These are phyloP conservation scores for Oryctes rhinoceros DNA, from an alignment of 1,140 invertebrate species.

Conservation along the genomic window DNA sequence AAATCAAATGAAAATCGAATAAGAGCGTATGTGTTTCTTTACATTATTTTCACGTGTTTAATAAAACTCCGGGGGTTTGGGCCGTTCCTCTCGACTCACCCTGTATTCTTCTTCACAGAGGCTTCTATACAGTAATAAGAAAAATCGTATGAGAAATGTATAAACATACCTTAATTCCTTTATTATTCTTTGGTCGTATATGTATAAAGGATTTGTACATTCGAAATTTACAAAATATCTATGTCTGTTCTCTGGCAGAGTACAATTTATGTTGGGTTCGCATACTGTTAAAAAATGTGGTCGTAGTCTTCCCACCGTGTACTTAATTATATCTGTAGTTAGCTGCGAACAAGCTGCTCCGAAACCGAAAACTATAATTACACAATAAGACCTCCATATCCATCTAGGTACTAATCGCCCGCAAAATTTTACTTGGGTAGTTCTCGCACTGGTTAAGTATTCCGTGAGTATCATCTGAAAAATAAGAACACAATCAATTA, in stretches of 20 bases:
- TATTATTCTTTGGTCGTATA: slow-evolving; percentile 58
- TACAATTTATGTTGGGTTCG: slow-evolving; percentile 70
- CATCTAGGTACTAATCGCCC: slow-evolving; percentile 72
- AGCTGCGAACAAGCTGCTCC: slow-evolving; percentile 84
- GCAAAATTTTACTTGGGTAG: slow-evolving; percentile 62
- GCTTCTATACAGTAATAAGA: too few species aligned
- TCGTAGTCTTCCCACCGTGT: slow-evolving; percentile 87
- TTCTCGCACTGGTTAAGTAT: slow-evolving; percentile 64
- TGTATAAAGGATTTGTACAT: slow-evolving; percentile 67
- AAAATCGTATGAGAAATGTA: neutral
- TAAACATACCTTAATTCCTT: slow-evolving; percentile 72
- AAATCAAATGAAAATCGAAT: too few species aligned
- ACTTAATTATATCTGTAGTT: slow-evolving; percentile 90
- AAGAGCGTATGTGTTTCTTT: too few species aligned
- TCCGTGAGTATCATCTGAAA: slow-evolving; percentile 73
- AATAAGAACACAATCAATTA: slow-evolving; percentile 42
- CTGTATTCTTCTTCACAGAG: too few species aligned
- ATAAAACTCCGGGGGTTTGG: too few species aligned
- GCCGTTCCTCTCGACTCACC: too few species aligned
- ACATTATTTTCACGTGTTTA: too few species aligned
- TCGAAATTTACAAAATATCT: slow-evolving; percentile 72
- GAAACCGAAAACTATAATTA: slow-evolving; percentile 83
- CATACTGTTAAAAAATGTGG: slow-evolving; percentile 91
- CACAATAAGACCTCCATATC: slow-evolving; percentile 76
- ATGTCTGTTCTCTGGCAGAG: slow-evolving; percentile 64